Percentiles rank a stretch among this genome's conserved stretches.
phyloP scores from a whole-genome alignment of 2,113 vertebrate genomes.

The human region DNA sequence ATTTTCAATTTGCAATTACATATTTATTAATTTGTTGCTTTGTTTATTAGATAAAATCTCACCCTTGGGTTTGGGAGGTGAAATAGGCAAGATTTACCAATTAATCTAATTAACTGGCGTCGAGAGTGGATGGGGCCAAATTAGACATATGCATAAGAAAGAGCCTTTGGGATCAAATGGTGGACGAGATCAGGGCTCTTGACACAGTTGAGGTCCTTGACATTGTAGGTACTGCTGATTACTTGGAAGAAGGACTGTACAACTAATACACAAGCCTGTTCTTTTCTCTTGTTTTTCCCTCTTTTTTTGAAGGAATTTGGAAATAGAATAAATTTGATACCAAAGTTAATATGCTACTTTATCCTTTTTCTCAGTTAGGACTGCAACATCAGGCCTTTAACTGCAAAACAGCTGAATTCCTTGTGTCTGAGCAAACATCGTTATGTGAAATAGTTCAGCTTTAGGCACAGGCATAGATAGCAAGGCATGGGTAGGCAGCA shows the following conservation, averaged over 20 bases:
- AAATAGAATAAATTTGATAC: background rate
- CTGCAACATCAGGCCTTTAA: background rate
- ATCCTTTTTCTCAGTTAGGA: background rate
- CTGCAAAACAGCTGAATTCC: background rate
- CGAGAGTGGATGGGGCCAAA: background rate
- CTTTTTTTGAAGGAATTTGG: background rate
- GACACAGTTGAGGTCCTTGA: background rate
- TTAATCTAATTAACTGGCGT: background rate
- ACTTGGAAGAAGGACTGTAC: background rate
- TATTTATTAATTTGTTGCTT: conserved; percentile 5
- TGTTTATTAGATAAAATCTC: conserved; percentile 21
- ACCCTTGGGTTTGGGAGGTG: background rate
- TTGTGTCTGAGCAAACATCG: background rate
- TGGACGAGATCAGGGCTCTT: background rate
- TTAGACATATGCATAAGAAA: background rate
- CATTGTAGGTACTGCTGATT: background rate
- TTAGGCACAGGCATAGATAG: background rate
- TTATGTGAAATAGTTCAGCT: background rate
- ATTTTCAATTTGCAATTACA: background rate
- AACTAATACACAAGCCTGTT: background rate
- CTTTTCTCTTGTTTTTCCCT: background rate
- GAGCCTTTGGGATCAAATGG: background rate
- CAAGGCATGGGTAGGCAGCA: background rate
- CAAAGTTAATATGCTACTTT: background rate
- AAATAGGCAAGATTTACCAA: background rate